Base-by-base conservation (phyloP, 2,888 invertebrate genomes). In the Melanostoma mellinum region DNA sequence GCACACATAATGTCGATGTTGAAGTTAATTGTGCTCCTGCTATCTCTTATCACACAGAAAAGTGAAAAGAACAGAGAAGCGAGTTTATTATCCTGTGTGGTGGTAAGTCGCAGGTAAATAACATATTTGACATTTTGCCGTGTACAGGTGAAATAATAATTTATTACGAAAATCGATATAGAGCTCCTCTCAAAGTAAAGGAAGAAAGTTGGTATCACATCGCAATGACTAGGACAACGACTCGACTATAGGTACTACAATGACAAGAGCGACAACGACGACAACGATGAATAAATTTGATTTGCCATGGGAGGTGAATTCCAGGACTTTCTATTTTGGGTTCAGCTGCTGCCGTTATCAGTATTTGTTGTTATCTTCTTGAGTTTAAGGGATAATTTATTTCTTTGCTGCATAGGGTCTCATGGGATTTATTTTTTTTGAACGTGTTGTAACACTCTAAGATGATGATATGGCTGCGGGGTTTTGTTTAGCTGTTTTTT, bases 91-190 rank as follows among this genome's bases (percentile, higher is more conserved):
- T 82, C 68, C 68, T 73, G 63, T 63, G 78, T 65, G 69, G 68
- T 65, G 56, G 69, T 52, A 77, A 78, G 68, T 73, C 20, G 20
- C 69, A 79, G 84, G 84, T 84, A 84, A 84, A 84, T 84, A 84
- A 84, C 84, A 75, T 71, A 84, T 79, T 82, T 78, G 78, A 82
- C 78, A 82, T 78, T 79, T 71, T 67, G 48, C 50, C 75, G 84
- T 84, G 65, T 79, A 75, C 63, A 84, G 74, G 84, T 84, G 71
- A 79, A 75, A 84, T 75, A 75, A 84, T 79, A 84, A 84, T 84
- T 84, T 84, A 84, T 84, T 75, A 84, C 67, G 65, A 78, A 79
- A 84, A 84, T 84, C 79, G 79, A 84, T 84, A 79, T 71, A 71
- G 78, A 33, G 82, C 68, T 78, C 46, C 61, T 58, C 32, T 72